These are phyloP conservation scores for Danaus plexippus DNA, from an alignment of 1,140 invertebrate species.

Conservation along the genomic window DNA sequence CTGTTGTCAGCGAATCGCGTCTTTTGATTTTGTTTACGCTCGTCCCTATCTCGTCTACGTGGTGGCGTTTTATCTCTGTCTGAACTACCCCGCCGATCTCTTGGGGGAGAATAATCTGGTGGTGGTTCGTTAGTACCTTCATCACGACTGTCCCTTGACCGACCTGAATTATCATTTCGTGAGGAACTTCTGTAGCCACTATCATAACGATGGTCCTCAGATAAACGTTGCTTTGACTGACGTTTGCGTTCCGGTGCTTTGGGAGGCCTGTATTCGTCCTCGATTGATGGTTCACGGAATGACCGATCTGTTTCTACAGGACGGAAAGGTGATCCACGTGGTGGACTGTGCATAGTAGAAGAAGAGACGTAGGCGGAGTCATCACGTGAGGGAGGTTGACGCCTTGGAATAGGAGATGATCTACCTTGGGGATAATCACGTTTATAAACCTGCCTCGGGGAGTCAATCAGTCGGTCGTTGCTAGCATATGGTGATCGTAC, in stretches of 20 bases:
- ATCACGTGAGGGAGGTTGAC: constrained; percentile 66
- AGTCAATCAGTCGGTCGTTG: constrained; percentile 64
- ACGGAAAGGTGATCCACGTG: constrained; percentile 65
- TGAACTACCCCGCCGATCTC: constrained; percentile 67
- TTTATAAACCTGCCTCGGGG: constrained; percentile 63
- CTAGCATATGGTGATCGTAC: constrained; percentile 65
- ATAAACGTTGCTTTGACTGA: constrained; percentile 59
- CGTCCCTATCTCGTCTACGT: constrained; percentile 56
- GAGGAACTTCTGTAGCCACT: constrained; percentile 72
- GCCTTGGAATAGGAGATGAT: constrained; percentile 61
- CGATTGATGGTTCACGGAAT: constrained; percentile 58
- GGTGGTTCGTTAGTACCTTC: constrained; percentile 73
- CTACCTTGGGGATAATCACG: constrained; percentile 60
- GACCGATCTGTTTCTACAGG: constrained; percentile 57
- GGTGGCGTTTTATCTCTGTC: constrained; percentile 70
- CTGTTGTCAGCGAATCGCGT: constrained; percentile 76
- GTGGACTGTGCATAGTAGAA: constrained; percentile 70
- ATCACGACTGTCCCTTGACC: constrained; percentile 64
- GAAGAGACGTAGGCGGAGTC: constrained; percentile 72
- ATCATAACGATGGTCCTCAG: constrained; percentile 69
- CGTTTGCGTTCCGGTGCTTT: constrained; percentile 75
- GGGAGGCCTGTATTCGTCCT: constrained; percentile 63
- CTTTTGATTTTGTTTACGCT: constrained; percentile 76
- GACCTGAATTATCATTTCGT: constrained; percentile 63
- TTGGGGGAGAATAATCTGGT: constrained; percentile 79